These are phyloP conservation scores for Apodemia duryi DNA, from an alignment of 2,888 invertebrate genomes.

Conservation along the genomic window DNA sequence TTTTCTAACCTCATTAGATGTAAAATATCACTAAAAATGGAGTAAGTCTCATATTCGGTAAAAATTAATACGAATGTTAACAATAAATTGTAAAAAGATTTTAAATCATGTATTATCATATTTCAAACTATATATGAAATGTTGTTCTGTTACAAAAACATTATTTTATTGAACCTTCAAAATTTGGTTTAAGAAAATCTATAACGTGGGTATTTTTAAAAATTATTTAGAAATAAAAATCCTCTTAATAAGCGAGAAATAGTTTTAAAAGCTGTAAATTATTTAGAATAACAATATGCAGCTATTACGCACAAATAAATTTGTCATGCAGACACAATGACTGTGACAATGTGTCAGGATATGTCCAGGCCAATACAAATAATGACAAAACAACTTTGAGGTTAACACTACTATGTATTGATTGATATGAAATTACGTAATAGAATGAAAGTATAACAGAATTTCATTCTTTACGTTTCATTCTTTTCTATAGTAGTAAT, in stretches of 20 bases:
- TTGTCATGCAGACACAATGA: background rate
- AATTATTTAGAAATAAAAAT: constrained; percentile 3
- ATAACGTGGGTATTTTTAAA: constrained; percentile 2
- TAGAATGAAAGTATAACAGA: background rate
- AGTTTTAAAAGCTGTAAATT: background rate
- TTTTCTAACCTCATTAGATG: constrained; percentile 11
- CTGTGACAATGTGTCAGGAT: background rate
- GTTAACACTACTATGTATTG: background rate
- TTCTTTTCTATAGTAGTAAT: background rate
- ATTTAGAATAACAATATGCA: background rate
- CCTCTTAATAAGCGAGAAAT: background rate
- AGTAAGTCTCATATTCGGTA: constrained; percentile 3
- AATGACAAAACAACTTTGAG: background rate
- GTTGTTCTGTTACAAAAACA: background rate
- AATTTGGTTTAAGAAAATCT: background rate
- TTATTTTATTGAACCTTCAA: background rate
- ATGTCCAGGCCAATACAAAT: background rate
- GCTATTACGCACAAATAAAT: constrained; percentile 8
- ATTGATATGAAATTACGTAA: too few relatives aligned
- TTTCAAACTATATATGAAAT: constrained; percentile 3
- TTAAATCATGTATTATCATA: background rate
- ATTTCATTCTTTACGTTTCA: background rate
- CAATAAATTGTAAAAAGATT: constrained; percentile 6
- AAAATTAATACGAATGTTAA: background rate
- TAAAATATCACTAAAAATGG: constrained; percentile 8